These are phyloP conservation scores for Elgaria multicarinata DNA, from an alignment of 2,113 vertebrate genomes.

Conservation along the genomic window DNA sequence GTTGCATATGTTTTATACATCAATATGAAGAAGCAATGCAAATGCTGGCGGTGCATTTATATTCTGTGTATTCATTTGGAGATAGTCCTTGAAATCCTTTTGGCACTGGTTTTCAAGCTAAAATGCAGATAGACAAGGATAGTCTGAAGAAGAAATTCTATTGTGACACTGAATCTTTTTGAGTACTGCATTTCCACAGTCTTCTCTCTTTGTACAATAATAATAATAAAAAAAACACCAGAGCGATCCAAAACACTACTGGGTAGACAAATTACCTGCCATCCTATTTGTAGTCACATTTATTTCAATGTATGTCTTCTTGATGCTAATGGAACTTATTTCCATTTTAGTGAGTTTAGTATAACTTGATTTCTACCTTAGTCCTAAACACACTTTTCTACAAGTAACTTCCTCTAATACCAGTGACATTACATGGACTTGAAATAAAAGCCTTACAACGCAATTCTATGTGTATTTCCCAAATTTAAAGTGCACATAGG, in stretches of 20 bases:
- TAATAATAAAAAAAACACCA: no score
- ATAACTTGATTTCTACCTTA: background rate
- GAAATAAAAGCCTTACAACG: background rate
- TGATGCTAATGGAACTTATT: background rate
- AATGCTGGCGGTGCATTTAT: accelerated
- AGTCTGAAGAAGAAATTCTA: constrained; percentile 46
- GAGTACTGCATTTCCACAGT: constrained; percentile 26
- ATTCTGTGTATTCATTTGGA: background rate
- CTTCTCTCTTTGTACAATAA: constrained; percentile 38
- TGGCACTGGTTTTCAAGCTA: constrained; percentile 36
- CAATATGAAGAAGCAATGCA: background rate
- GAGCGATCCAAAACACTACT: background rate
- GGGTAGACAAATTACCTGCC: background rate
- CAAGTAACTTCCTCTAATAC: background rate
- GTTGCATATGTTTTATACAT: accelerated
- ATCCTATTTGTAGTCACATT: background rate
- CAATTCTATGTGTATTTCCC: background rate
- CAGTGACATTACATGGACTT: background rate
- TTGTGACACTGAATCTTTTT: constrained; percentile 35
- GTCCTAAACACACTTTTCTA: background rate
- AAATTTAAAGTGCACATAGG: no score
- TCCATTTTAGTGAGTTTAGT: background rate
- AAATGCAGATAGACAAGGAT: constrained; percentile 48
- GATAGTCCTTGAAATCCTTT: constrained; percentile 42
- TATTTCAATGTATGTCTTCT: background rate